Conservation (phyloP, 2,888 invertebrate genomes). For the Caradrina kadenii region DNA sequence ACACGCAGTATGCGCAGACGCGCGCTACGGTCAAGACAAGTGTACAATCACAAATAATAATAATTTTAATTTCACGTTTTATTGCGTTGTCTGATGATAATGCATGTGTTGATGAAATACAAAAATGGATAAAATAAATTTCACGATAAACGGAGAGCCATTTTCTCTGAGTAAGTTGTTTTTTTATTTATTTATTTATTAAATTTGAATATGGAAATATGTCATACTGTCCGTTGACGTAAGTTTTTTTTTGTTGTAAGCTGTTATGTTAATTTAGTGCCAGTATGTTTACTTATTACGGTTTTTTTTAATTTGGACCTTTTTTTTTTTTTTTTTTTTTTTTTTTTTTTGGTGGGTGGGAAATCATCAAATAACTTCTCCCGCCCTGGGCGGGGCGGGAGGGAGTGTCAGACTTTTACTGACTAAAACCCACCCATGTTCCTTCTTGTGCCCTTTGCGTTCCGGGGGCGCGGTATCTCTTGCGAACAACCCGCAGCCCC, state of each 20-base stretch:
- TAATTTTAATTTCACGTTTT: not conserved
- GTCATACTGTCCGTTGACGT: not conserved
- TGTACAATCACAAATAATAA: not conserved
- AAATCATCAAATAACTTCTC: too few species aligned
- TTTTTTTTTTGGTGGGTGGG: too few species aligned
- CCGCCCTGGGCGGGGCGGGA: too few species aligned
- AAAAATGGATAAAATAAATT: slow-evolving; percentile 76
- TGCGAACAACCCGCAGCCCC: too few species aligned
- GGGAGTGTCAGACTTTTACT: too few species aligned
- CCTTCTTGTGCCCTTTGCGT: too few species aligned
- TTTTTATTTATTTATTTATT: not conserved
- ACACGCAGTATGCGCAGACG: slow-evolving; percentile 35
- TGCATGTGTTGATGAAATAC: slow-evolving; percentile 4
- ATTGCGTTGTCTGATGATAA: slow-evolving; percentile 3
- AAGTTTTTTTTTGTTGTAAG: not conserved
- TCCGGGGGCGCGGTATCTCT: too few species aligned
- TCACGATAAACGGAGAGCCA: slow-evolving; percentile 76
- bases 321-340: too few species aligned
- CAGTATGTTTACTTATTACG: not conserved
- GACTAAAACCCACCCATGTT: too few species aligned
- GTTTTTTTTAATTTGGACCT: not conserved
- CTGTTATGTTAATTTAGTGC: not conserved
- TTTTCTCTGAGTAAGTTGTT: slow-evolving; percentile 74
- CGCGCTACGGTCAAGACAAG: slow-evolving; percentile 23
- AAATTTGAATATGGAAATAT: not conserved